Evolutionary conservation across 2,113 vertebrate genomes (phyloP).

Genomic region (Siphamia tubifer): DNA sequence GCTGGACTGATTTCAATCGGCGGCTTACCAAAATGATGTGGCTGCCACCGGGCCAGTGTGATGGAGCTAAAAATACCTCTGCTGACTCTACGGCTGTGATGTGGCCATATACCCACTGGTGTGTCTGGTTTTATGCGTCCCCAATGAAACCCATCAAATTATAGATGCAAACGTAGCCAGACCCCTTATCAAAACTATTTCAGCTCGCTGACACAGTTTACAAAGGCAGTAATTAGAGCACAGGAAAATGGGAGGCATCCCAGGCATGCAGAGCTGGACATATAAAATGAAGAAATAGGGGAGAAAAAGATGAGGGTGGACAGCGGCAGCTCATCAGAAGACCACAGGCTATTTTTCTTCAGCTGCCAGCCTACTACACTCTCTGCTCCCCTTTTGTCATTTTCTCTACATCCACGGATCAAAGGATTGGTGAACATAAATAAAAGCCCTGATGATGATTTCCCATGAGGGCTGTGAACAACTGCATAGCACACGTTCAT

Average conservation of each 20-base stretch:
- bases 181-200: constrained; percentile 72
- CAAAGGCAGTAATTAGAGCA: constrained; percentile 71
- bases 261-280: constrained; percentile 50
- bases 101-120: constrained; percentile 66
- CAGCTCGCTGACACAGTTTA: constrained; percentile 64
- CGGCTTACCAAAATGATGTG: constrained; percentile 73
- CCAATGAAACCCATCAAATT: constrained; percentile 74
- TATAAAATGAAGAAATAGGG: constrained; percentile 10
- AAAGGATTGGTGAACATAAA: constrained; percentile 50
- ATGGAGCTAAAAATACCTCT: constrained; percentile 68
- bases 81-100: constrained; percentile 58
- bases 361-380: not conserved
- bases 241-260: constrained; percentile 72
- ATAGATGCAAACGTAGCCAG: constrained; percentile 69
- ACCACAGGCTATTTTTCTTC: constrained; percentile 18
- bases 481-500: constrained; percentile 51
- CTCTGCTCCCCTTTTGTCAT: constrained; percentile 7
- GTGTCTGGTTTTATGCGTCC: constrained; percentile 65
- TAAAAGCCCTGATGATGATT: constrained; percentile 64
- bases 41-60: constrained; percentile 48
- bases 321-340: constrained; percentile 25
- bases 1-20: constrained; percentile 70
- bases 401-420: constrained; percentile 31
- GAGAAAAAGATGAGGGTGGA: constrained; percentile 9
- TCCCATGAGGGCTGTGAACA: constrained; percentile 61